These are phyloP conservation scores for Leptinotarsa undecemlineata DNA, from an alignment of 1,140 invertebrate genomes.

Conservation along the genomic window DNA sequence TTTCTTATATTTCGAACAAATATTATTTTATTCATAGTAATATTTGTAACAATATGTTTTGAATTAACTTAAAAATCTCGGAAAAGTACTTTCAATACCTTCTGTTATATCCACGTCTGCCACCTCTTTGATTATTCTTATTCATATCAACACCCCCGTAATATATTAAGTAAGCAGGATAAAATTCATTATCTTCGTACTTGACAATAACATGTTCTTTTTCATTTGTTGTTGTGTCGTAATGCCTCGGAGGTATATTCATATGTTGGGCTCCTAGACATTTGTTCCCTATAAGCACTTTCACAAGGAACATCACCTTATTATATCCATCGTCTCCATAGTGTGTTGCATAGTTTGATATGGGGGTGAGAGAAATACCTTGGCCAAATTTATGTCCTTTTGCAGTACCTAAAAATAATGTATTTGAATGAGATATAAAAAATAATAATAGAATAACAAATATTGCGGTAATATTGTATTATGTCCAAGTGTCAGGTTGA, in stretches of 20 bases:
- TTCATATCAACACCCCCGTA: conserved; percentile 10
- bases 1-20: no score
- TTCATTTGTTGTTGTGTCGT: conserved; percentile 36
- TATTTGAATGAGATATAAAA: not conserved
- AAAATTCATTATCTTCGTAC: conserved; percentile 42
- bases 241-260: conserved; percentile 27
- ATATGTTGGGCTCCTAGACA: conserved; percentile 25
- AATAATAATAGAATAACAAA: not conserved
- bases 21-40: no score
- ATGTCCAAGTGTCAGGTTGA: not conserved
- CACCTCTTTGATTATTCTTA: not conserved
- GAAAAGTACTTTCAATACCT: not conserved
- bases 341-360: conserved; percentile 36
- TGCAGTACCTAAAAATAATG: conserved; percentile 14
- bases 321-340: conserved; percentile 26
- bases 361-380: conserved; percentile 37
- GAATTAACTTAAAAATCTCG: no score
- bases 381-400: conserved; percentile 37
- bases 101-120: not conserved
- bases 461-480: not conserved
- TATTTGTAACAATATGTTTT: no score
- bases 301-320: conserved; percentile 35
- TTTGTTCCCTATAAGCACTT: conserved; percentile 32
- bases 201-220: conserved; percentile 39
- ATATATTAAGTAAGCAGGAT: conserved; percentile 35